Evolutionary conservation across 2,113 vertebrate species (phyloP), one percentile per base, ranked within the genome.

Genomic region (Melanocharis versteri): DNA sequence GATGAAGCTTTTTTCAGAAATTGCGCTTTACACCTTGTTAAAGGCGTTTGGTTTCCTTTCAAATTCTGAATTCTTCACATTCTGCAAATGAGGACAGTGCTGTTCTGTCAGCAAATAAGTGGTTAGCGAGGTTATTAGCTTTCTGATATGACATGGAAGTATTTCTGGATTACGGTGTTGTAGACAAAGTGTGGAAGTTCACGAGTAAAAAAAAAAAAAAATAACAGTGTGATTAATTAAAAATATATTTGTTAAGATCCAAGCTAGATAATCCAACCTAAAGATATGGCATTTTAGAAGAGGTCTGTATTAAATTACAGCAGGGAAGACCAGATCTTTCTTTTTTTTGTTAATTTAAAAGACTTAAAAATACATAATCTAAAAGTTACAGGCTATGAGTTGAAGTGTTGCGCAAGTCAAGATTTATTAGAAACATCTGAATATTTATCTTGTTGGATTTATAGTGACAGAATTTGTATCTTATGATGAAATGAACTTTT

Each of bases 11-110:
- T 94, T 60, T 83, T 44, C 0, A 73, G 72, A 95, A 94, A 66
- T 48, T 22, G 30, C 81, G 40, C 79, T 95, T 96, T 87, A 37
- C 69, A 83, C 92, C 60, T 85, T 91, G 81, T 91, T 96, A 83
- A 69, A 88, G 57, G n/a, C 8, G 19, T 77, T 81, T 76, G 77
- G 48, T 44, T 54, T 13, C 61, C 61, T 70, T 90, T 82, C 61
- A 70, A 56, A 94, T 72, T 73, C 62, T 44, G 37, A 93, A 79
- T 89, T 95, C 70, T 76, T 83, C 56, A 22, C 77, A 40, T 70
- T 88, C 58, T 82, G 42, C 69, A 90, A 73, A 94, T 8, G 42
- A 73, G 93, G 58, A 83, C 70, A 81, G 11, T 44, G 39, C 35
- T 81, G 68, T 85, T 94, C 87, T 92, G 82, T 93, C 89, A 88